Evolutionary conservation across 2,888 invertebrate genomes (phyloP).

Genomic region (Troides aeacus): DNA sequence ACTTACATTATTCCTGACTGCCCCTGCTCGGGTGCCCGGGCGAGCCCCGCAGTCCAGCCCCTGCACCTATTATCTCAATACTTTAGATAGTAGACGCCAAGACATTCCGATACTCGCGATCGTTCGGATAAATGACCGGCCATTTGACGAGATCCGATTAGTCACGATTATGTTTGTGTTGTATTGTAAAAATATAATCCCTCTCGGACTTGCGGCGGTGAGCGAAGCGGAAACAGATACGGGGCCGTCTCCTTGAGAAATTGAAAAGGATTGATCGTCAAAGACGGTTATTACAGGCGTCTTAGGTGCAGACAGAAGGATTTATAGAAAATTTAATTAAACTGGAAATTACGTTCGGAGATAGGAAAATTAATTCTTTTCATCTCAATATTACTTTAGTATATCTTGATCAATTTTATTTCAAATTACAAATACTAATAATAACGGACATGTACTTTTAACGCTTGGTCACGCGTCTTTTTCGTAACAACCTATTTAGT

Average conservation of each 20-base stretch:
- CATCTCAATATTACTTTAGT: neutral
- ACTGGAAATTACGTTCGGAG: conserved; percentile 39
- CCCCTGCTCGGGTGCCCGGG: conserved; percentile 41
- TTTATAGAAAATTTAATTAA: conserved; percentile 65
- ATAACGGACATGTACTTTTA: no score
- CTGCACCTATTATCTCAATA: conserved; percentile 77
- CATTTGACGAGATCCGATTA: conserved; percentile 77
- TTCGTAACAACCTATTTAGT: no score
- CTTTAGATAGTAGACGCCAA: conserved; percentile 74
- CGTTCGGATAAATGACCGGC: conserved; percentile 74
- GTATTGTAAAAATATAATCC: conserved; percentile 75
- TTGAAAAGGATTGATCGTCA: conserved; percentile 71
- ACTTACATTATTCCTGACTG: conserved; percentile 76
- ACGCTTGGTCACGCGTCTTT: no score
- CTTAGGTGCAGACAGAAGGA: conserved; percentile 56
- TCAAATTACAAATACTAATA: no score
- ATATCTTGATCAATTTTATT: neutral
- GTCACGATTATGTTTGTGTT: conserved; percentile 76
- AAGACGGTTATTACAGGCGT: conserved; percentile 60
- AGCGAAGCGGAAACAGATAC: conserved; percentile 46
- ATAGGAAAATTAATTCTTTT: conserved; percentile 13
- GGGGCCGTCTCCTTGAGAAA: conserved; percentile 41
- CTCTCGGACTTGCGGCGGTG: conserved; percentile 47
- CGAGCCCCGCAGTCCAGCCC: conserved; percentile 47
- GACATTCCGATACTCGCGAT: conserved; percentile 67